phyloP scores from a whole-genome alignment of 1,140 invertebrate species.

The Drosophila grimshawi region DNA sequence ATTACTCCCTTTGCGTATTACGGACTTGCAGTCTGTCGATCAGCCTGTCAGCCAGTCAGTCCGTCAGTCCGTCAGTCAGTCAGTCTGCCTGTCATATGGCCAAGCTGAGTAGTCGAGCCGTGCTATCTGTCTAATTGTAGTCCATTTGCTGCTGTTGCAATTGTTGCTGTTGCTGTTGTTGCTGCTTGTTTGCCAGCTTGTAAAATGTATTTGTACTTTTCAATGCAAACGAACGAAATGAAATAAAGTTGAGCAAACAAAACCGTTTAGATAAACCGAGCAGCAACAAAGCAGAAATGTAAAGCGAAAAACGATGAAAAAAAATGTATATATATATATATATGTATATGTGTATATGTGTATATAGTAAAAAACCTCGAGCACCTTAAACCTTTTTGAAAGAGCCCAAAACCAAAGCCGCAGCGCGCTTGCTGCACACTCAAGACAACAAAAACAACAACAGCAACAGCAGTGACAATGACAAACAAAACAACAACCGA shows the following conservation, averaged over 20 bases:
- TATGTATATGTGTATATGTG: background rate
- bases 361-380: background rate
- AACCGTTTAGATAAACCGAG: constrained; percentile 5
- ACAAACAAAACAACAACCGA: constrained; percentile 21
- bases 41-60: too few species aligned
- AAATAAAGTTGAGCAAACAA: constrained; percentile 16
- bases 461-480: constrained; percentile 20
- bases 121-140: constrained; percentile 12
- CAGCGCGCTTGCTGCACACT: constrained; percentile 14
- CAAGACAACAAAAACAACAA: background rate
- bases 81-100: background rate
- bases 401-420: constrained; percentile 40
- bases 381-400: constrained; percentile 20
- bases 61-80: too few species aligned
- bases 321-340: background rate
- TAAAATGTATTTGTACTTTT: constrained; percentile 15
- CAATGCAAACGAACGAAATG: constrained; percentile 48
- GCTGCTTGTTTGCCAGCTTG: constrained; percentile 3
- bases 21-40: too few species aligned
- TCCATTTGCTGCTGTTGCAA: constrained; percentile 1
- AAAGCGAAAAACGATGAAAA: constrained; percentile 29
- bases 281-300: constrained; percentile 18
- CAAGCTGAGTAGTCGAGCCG: background rate
- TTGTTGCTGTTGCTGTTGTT: constrained; percentile 27
- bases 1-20: too few species aligned